Base-by-base conservation (phyloP, 1,140 invertebrate species). In the Lepidurus apus region DNA sequence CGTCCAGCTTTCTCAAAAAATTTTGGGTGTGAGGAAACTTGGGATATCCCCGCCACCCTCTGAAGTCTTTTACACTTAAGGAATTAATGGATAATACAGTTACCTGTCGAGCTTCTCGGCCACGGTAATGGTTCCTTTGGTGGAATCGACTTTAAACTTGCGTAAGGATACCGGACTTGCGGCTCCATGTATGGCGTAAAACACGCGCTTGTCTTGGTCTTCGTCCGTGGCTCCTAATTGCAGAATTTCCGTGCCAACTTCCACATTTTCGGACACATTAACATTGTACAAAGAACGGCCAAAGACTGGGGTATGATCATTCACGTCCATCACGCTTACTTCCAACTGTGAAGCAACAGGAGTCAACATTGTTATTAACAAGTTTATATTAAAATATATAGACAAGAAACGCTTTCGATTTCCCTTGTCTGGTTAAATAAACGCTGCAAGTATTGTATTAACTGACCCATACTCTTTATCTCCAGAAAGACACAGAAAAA, bases 121-220 rank as follows among this genome's bases (percentile, higher is more conserved):
- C 4, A 95, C 85, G 13, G 89, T 89, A 8, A 96, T 87, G 43
- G 89, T 87, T 1, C 94, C 94, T 24, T 89, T 91, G 26, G 92
- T 87, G 74, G 93, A 93, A 85, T 95, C 91, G 24, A 96, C 89
- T 75, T 91, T 90, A 84, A 98, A 98, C 77, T 93, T 90, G 73
- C 86, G 85, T 42, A 91, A 82, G 1, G 93, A 95, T n/a, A 88
- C 86, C 43, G 90, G 89, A 82, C 90, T 92, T 81, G 91, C 89
- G 1, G 93, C 90, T 0, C 91, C 91, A 85, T 91, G 90, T 21
- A 95, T 83, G 74, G 92, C 92, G 83, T 91, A 95, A 81, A 93
- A 91, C 4, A 95, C 87, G 81, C 88, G 88, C 79, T 90, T 88
- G 81, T 91, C 90, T 78, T 90, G 87, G 82, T 93, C 91, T 73